These are phyloP conservation scores for Drosophila funebris DNA, from an alignment of 1,140 invertebrate genomes.

Conservation along the genomic window DNA sequence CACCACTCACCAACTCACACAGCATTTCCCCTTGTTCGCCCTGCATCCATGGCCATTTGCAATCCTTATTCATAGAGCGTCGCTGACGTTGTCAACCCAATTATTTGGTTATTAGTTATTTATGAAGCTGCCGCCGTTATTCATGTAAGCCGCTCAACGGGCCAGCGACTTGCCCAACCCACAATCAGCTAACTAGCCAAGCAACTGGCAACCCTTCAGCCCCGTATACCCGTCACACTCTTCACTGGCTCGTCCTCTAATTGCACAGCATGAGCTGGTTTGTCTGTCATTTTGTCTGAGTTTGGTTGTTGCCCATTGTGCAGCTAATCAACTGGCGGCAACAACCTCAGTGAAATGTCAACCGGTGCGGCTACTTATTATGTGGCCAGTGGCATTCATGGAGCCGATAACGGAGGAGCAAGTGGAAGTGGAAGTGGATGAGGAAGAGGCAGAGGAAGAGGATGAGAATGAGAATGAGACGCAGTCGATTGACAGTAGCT, in stretches of 20 bases:
- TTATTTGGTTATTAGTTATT: slow-evolving; percentile 56
- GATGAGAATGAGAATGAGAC: too few species aligned
- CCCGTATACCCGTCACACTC: not conserved
- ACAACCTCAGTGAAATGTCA: slow-evolving; percentile 34
- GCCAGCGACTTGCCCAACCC: not conserved
- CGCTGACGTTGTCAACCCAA: slow-evolving; percentile 43
- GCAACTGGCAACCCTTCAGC: not conserved
- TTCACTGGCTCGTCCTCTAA: slow-evolving; percentile 10
- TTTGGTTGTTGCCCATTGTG: slow-evolving; percentile 25
- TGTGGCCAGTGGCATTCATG: slow-evolving; percentile 1
- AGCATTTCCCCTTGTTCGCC: too few species aligned
- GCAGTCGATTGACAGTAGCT: not conserved
- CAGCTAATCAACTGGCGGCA: slow-evolving; percentile 58
- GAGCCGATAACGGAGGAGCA: not conserved
- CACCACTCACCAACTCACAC: not conserved
- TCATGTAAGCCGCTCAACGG: slow-evolving; percentile 33
- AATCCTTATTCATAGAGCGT: slow-evolving; percentile 35
- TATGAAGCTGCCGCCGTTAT: slow-evolving; percentile 30
- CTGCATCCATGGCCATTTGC: not conserved
- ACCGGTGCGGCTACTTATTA: slow-evolving; percentile 22
- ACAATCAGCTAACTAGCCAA: too few species aligned
- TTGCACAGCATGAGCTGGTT: slow-evolving; percentile 39
- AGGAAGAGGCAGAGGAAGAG: not conserved
- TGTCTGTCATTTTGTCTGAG: slow-evolving; percentile 27
- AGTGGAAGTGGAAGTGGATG: not conserved